Evolutionary conservation across 1,140 invertebrate species (phyloP).

Genomic region (Glossosoma conforme): DNA sequence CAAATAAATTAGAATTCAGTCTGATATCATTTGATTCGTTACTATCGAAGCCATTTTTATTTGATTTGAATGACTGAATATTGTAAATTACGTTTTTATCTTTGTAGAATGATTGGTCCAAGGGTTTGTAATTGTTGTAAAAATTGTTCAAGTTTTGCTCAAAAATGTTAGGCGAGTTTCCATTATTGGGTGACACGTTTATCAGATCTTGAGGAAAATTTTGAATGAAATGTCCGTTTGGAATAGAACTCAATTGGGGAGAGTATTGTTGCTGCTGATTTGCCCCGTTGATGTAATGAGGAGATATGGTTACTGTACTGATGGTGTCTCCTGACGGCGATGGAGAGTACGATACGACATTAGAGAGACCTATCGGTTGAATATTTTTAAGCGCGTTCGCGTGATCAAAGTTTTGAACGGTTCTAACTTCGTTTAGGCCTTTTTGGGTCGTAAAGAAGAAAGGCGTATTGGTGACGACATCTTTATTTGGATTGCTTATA

Average conservation of each 20-base stretch:
- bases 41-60: conserved; percentile 16
- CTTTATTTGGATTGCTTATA: conserved; percentile 35
- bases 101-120: conserved; percentile 24
- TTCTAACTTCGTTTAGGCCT: conserved; percentile 9
- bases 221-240: conserved; percentile 6
- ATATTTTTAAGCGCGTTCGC: conserved; percentile 48
- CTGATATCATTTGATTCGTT: conserved; percentile 8
- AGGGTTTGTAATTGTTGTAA: conserved; percentile 22
- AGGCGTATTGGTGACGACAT: conserved; percentile 40
- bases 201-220: conserved; percentile 20
- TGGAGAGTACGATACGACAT: conserved; percentile 40
- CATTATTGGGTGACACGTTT: conserved; percentile 5
- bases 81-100: conserved; percentile 22
- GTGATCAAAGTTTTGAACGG: conserved; percentile 39
- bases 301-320: conserved; percentile 9
- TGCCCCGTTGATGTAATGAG: conserved; percentile 11
- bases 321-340: conserved; percentile 20
- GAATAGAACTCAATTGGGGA: conserved; percentile 10
- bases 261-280: conserved; percentile 3
- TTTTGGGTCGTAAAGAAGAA: conserved; percentile 23
- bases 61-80: conserved; percentile 16
- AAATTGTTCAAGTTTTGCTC: conserved; percentile 20
- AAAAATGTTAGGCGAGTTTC: conserved; percentile 12
- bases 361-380: conserved; percentile 45
- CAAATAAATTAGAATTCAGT: conserved; percentile 12